Evolutionary conservation across 2,888 invertebrate genomes (phyloP).

Genomic region (Teleiodes luculella): DNA sequence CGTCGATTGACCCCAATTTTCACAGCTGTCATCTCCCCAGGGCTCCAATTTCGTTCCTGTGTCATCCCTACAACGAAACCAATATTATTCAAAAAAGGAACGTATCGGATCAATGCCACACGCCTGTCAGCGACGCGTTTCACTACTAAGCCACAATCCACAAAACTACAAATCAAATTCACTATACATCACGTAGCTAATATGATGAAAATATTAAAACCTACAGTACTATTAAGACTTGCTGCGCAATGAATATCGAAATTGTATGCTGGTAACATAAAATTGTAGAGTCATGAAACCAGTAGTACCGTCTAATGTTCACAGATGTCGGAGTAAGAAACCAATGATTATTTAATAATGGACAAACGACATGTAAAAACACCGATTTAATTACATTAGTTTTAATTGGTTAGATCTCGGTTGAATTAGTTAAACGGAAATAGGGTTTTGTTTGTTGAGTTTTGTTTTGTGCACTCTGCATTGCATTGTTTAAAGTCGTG

Average conservation of each 20-base stretch:
- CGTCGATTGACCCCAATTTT: neutral
- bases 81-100: conserved; percentile 46
- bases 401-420: neutral
- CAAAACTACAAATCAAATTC: too few species aligned
- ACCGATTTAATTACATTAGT: neutral
- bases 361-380: neutral
- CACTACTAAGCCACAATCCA: too few species aligned
- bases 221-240: too few species aligned
- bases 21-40: neutral
- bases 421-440: neutral
- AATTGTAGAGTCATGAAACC: too few species aligned
- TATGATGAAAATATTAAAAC: too few species aligned
- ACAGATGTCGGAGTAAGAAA: neutral
- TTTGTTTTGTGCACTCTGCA: too few species aligned
- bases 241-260: too few species aligned
- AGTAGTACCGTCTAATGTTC: too few species aligned
- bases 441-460: neutral
- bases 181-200: too few species aligned
- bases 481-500: too few species aligned
- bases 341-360: neutral
- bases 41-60: neutral
- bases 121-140: conserved; percentile 64
- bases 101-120: conserved; percentile 58
- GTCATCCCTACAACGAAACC: conserved; percentile 1
- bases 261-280: too few species aligned